Conservation (phyloP, 2,113 vertebrate genomes). For the Oryzias curvinotus region DNA sequence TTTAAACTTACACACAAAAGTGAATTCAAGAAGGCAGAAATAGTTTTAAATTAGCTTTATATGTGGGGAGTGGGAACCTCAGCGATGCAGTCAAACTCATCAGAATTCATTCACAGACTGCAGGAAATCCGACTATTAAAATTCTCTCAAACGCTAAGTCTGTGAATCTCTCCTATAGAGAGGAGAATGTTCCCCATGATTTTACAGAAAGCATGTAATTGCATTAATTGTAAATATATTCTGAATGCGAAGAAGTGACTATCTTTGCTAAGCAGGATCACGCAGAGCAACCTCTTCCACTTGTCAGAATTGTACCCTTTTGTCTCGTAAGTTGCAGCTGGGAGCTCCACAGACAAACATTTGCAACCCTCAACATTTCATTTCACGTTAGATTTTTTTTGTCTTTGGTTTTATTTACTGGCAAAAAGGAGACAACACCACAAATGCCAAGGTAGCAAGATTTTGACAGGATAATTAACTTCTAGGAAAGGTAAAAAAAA, state of each 20-base stretch:
- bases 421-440: constrained; percentile 44
- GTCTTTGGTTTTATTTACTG: constrained; percentile 25
- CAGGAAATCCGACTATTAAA: constrained; percentile 21
- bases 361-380: constrained; percentile 24
- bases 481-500: constrained; percentile 10
- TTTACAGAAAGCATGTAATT: constrained; percentile 53
- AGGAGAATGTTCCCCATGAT: constrained; percentile 50
- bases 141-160: constrained; percentile 21
- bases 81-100: constrained; percentile 20
- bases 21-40: neutral
- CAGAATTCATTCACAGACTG: constrained; percentile 21
- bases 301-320: constrained; percentile 60
- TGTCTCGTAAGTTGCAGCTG: constrained; percentile 40
- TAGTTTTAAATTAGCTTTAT: neutral
- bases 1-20: neutral
- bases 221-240: constrained; percentile 50
- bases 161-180: constrained; percentile 23
- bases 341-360: constrained; percentile 36
- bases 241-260: constrained; percentile 51
- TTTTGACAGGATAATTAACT: constrained; percentile 41
- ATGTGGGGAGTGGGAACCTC: constrained; percentile 1
- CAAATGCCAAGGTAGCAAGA: constrained; percentile 14
- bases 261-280: constrained; percentile 52
- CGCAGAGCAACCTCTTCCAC: constrained; percentile 38
- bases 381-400: neutral